These are phyloP conservation scores for Drosophila melanocephala DNA, from an alignment of 2,888 invertebrate genomes.

Conservation along the genomic window DNA sequence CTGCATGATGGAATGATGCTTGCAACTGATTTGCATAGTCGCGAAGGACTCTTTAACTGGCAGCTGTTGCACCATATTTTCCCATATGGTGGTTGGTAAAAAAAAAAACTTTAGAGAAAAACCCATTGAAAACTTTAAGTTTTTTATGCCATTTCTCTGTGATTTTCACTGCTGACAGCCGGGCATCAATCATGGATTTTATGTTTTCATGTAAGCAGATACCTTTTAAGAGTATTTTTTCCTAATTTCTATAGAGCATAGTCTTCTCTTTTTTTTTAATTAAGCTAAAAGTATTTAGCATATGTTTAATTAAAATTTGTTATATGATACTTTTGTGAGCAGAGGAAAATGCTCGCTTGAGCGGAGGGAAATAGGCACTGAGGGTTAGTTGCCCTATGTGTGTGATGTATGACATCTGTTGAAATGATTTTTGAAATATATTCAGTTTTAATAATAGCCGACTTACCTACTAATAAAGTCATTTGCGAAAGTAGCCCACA, in stretches of 20 bases:
- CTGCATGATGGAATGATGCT: constrained; percentile 35
- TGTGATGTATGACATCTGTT: constrained; percentile 36
- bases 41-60: constrained; percentile 11
- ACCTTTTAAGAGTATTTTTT: constrained; percentile 46
- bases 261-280: constrained; percentile 13
- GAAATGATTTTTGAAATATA: neutral
- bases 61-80: constrained; percentile 48
- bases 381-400: constrained; percentile 1
- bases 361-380: neutral
- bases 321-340: constrained; percentile 57
- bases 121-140: constrained; percentile 52
- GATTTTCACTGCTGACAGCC: constrained; percentile 46
- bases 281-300: constrained; percentile 41
- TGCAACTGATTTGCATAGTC: constrained; percentile 71
- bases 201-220: constrained; percentile 66
- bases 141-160: constrained; percentile 27
- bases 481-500: constrained; percentile 40
- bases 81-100: constrained; percentile 10
- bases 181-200: constrained; percentile 70
- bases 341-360: neutral
- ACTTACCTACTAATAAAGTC: constrained; percentile 46
- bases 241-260: constrained; percentile 1
- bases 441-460: neutral
- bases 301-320: constrained; percentile 59
- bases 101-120: constrained; percentile 31